phyloP scores from a whole-genome alignment of 2,888 invertebrate species.

The Cerastis leucographa region DNA sequence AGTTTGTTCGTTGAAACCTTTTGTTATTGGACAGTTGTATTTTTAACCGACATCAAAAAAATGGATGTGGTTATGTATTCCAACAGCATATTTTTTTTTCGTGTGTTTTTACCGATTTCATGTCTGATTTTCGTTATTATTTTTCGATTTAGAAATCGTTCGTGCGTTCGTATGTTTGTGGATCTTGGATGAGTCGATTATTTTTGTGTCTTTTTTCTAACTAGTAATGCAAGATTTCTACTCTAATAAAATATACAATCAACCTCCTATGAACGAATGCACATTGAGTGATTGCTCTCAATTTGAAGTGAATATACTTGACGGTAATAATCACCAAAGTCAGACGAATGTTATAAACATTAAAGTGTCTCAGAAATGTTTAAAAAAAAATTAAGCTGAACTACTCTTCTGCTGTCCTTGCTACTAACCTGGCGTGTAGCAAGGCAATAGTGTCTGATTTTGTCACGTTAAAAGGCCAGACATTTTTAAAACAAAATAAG shows the following conservation, averaged over 20 bases:
- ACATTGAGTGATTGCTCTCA: background rate
- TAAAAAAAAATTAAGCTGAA: background rate
- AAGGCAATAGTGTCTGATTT: conserved; percentile 6
- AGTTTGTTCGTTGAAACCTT: background rate
- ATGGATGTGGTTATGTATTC: too few species aligned
- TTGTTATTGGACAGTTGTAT: background rate
- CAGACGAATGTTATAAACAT: background rate
- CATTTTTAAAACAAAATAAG: background rate
- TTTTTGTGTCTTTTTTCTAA: background rate
- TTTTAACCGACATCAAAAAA: too few species aligned
- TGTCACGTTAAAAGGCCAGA: conserved; percentile 17
- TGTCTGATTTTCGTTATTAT: too few species aligned
- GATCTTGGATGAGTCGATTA: too few species aligned
- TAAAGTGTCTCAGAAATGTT: background rate
- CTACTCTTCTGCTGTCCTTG: conserved; percentile 1
- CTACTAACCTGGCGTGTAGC: background rate
- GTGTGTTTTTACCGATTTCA: too few species aligned
- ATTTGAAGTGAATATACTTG: background rate
- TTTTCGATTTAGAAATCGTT: too few species aligned
- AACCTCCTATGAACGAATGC: too few species aligned
- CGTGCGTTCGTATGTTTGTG: too few species aligned
- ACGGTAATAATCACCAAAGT: background rate
- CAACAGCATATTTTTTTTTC: too few species aligned
- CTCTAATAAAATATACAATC: background rate
- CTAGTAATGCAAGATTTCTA: too few species aligned